phyloP scores from a whole-genome alignment of 2,113 vertebrate species.

The Xenus cinereus region DNA sequence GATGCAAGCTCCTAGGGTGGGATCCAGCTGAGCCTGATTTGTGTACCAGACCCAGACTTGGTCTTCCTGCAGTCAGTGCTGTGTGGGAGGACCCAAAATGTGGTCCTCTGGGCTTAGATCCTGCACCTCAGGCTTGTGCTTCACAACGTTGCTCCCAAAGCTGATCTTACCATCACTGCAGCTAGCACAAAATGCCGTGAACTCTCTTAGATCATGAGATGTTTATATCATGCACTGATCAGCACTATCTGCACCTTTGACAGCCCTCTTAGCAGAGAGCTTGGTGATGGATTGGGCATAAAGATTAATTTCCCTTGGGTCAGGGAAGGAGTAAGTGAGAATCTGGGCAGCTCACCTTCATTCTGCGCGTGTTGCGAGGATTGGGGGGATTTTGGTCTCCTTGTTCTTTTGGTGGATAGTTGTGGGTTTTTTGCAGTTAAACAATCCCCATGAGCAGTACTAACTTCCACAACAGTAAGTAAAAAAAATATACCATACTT shows the following conservation, averaged over 20 bases:
- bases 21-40: neutral
- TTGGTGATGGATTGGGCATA: neutral
- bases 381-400: neutral
- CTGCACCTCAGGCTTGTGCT: neutral
- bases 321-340: neutral
- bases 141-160: neutral
- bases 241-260: neutral
- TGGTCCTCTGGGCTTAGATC: fast-evolving
- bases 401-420: neutral
- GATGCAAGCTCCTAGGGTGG: neutral
- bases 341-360: neutral
- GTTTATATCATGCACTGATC: neutral
- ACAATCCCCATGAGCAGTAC: neutral
- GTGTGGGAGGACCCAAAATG: neutral
- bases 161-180: neutral
- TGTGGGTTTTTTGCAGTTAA: neutral
- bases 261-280: neutral
- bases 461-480: neutral
- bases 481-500: neutral
- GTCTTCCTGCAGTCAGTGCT: neutral
- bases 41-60: fast-evolving
- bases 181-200: neutral
- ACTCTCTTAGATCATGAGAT: neutral
- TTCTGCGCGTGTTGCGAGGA: neutral
- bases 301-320: neutral